phyloP scores from a whole-genome alignment of 1,140 invertebrate species.

The Caerostris extrusa region DNA sequence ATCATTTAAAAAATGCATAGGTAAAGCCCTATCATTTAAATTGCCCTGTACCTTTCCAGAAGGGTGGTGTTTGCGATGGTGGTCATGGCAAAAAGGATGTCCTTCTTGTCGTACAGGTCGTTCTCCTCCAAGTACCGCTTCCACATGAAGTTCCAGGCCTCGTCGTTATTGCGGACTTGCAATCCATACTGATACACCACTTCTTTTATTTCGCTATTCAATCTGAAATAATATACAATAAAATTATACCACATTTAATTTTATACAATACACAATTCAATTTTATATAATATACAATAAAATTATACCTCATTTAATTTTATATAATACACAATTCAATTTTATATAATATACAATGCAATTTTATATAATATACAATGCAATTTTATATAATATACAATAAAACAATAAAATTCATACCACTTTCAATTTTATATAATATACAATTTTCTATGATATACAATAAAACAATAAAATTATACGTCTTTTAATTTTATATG shows the following conservation, averaged over 20 bases:
- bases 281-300: too few species aligned
- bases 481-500: accelerated
- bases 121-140: constrained; percentile 87
- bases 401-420: too few species aligned
- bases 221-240: not conserved
- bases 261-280: too few species aligned
- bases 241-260: too few species aligned
- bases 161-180: constrained; percentile 83
- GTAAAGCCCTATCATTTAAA: not conserved
- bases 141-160: constrained; percentile 89
- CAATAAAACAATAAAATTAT: too few species aligned
- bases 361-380: too few species aligned
- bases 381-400: too few species aligned
- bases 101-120: constrained; percentile 89
- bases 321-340: too few species aligned
- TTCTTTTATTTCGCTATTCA: constrained; percentile 54
- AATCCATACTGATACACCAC: constrained; percentile 83
- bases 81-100: constrained; percentile 87
- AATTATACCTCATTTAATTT: too few species aligned
- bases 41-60: constrained; percentile 27
- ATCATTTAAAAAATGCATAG: too few species aligned
- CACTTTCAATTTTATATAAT: accelerated
- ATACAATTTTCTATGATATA: too few species aligned
- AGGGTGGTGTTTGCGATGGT: constrained; percentile 31
- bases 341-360: too few species aligned